Evolutionary conservation across 2,888 invertebrate species (phyloP), one percentile per base, ranked within the genome.

Genomic region (Cancer borealis): DNA sequence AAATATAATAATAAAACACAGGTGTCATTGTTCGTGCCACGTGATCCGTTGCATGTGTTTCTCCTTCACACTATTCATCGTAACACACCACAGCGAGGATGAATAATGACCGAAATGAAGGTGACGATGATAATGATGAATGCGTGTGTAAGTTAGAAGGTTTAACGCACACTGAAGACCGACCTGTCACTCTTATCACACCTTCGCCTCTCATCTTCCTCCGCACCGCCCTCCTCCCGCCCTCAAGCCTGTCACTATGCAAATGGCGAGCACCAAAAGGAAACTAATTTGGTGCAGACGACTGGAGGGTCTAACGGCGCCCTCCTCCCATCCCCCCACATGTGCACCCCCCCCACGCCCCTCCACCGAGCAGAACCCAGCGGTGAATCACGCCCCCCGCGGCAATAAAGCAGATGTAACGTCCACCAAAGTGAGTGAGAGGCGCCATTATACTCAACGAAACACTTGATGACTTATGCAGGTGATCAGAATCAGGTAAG

Each of bases 181-280:
- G 26, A 73, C 73, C 73, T 26, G 73, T 73, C 73, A 39, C 84
- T 84, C 84, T 17, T 84, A 84, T 39, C 84, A 39, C 84, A 14
- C 39, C 84, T 30, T 30, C 14, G 3, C 84, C 39, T 84, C 84
- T 84, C 84, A 84, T 84, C 84, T 84, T 17, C 39, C 84, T 8
- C n/a, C 73, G n/a, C 26, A n/a, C 73, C 73, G 73, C 73, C 73
- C 26, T n/a, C 73, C 73, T 73, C 30, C 84, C 84, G 39, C 84
- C 84, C 84, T 30, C 84, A 21, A 30, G 84, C 39, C 84, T 30
- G 84, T 84, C 84, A 84, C 84, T 84, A 84, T 84, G 84, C 84
- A 84, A 84, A 84, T 84, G 84, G 30, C 30, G 14, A 84, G 14
- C 10, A 39, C 39, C 84, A 84, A 84, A 84, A 84, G 84, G 84